Evolutionary conservation across 2,113 vertebrate species (phyloP).

Genomic region (Sinosuthora webbiana): DNA sequence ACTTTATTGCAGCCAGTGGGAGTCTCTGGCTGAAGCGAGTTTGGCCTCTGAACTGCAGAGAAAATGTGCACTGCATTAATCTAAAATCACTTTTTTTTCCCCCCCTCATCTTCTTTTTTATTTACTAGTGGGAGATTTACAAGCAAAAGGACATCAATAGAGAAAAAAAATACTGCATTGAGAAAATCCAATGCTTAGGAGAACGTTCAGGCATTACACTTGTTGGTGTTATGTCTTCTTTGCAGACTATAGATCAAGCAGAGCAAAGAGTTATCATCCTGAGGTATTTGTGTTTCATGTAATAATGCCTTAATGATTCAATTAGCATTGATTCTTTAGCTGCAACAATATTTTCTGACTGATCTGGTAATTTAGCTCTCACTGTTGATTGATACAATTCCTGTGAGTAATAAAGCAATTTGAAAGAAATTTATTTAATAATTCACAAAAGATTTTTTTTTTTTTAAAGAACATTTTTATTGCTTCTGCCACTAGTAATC

Average conservation of each 20-base stretch:
- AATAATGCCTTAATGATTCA: constrained; percentile 74
- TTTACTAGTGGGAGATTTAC: background rate
- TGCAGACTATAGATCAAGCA: constrained; percentile 12
- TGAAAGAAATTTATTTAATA: constrained; percentile 63
- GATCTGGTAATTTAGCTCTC: constrained; percentile 70
- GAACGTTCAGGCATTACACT: background rate
- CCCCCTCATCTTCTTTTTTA: background rate
- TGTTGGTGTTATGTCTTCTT: background rate
- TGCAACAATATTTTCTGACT: constrained; percentile 72
- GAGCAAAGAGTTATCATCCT: constrained; percentile 21
- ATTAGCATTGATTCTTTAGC: constrained; percentile 74
- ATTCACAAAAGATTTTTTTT: constrained; percentile 50
- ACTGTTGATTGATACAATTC: constrained; percentile 71
- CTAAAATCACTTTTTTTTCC: background rate
- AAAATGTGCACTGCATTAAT: background rate
- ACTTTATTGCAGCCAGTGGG: background rate
- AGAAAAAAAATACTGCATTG: background rate
- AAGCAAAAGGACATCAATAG: background rate
- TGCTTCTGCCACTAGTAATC: constrained; percentile 18
- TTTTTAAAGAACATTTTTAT: constrained; percentile 59
- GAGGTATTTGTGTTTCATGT: constrained; percentile 53
- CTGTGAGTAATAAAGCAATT: constrained; percentile 65
- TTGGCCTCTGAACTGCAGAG: background rate
- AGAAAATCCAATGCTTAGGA: background rate
- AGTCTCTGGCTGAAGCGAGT: background rate